Conservation (phyloP, 2,113 vertebrate species). For the Crotalus viridis region DNA sequence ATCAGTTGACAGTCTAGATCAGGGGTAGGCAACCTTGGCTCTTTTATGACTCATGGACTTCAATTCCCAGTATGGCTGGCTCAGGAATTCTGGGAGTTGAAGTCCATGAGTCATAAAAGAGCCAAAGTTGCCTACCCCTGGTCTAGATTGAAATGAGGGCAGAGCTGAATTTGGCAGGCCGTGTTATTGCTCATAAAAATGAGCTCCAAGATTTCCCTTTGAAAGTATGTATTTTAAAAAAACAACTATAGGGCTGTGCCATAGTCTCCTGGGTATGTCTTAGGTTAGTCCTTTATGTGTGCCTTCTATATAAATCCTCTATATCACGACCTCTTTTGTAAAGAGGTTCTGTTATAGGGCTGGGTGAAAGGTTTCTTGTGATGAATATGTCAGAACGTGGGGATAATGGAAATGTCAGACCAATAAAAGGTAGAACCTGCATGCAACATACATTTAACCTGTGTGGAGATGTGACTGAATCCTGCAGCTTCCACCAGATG, state of each 20-base stretch:
- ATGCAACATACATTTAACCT: neutral
- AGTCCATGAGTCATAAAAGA: too few relatives aligned
- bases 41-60: too few relatives aligned
- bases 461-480: neutral
- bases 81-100: too few relatives aligned
- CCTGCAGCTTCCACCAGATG: neutral
- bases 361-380: neutral
- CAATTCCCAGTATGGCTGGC: too few relatives aligned
- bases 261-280: neutral
- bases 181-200: neutral
- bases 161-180: neutral
- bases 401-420: neutral
- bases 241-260: neutral
- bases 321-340: neutral
- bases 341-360: neutral
- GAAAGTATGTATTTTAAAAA: neutral
- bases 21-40: too few relatives aligned
- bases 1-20: neutral
- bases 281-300: neutral
- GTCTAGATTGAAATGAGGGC: neutral
- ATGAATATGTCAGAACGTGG: neutral
- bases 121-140: too few relatives aligned
- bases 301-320: neutral
- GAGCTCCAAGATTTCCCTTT: neutral
- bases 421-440: neutral